phyloP scores from a whole-genome alignment of 2,797 vertebrate species.

The Oreonectes daqikongensis region DNA sequence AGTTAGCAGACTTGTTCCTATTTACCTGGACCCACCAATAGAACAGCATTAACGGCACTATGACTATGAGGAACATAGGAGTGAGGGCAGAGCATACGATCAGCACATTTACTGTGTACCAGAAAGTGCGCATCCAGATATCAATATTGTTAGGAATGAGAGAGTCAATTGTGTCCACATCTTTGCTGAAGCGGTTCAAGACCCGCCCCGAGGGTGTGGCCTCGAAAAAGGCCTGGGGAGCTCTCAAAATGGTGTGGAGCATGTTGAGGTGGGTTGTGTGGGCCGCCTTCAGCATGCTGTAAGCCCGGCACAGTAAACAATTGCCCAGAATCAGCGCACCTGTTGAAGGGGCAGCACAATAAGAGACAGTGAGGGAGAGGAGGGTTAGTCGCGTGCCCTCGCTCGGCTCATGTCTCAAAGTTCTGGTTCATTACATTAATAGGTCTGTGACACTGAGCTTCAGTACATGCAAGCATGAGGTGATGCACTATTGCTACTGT shows the following conservation, averaged over 20 bases:
- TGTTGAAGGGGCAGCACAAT: constrained; percentile 64
- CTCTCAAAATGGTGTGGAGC: constrained; percentile 78
- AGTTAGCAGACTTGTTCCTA: constrained; percentile 76
- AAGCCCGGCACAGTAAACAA: constrained; percentile 76
- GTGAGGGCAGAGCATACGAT: constrained; percentile 83
- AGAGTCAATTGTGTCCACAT: constrained; percentile 77
- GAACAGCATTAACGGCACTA: constrained; percentile 82
- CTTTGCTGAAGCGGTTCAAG: constrained; percentile 84
- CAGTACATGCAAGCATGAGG: neutral
- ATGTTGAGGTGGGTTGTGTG: constrained; percentile 74
- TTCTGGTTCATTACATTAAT: neutral
- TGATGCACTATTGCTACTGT: neutral
- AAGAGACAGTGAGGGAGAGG: constrained; percentile 55
- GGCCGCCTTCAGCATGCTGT: constrained; percentile 79
- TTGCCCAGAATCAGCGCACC: constrained; percentile 79
- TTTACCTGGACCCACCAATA: constrained; percentile 89
- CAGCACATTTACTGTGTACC: constrained; percentile 85
- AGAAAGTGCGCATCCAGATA: constrained; percentile 87
- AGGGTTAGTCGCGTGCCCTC: constrained; percentile 59
- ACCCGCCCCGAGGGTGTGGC: constrained; percentile 79
- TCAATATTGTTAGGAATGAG: constrained; percentile 82
- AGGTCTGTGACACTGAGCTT: neutral
- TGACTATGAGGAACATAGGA: constrained; percentile 82
- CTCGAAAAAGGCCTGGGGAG: constrained; percentile 82
- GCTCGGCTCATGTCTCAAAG: neutral